phyloP scores from a whole-genome alignment of 2,113 vertebrate genomes.

The Acrocephalus arundinaceus region DNA sequence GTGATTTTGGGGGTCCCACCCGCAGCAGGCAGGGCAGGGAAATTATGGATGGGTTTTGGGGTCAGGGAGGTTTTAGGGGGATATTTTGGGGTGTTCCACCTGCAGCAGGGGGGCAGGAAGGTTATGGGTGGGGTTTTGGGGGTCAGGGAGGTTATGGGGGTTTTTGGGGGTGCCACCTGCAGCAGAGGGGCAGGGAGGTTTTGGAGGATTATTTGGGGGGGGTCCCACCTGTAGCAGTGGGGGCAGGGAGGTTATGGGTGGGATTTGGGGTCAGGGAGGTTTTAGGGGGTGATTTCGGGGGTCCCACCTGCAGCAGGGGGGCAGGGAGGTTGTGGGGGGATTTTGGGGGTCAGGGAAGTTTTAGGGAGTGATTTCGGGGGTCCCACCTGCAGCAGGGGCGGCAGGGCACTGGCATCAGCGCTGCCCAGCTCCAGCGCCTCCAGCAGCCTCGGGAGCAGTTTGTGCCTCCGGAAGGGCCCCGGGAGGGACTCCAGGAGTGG shows the following conservation, averaged over 20 bases:
- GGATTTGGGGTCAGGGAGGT: too few relatives aligned
- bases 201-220: not conserved
- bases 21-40: too few relatives aligned
- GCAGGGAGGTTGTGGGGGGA: not conserved
- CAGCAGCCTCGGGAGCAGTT: not conserved
- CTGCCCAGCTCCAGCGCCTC: not conserved
- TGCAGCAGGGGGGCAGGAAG: too few relatives aligned
- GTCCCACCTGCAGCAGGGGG: not conserved
- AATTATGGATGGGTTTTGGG: too few relatives aligned
- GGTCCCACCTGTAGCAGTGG: not conserved
- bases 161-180: not conserved
- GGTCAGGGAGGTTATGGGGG: not conserved
- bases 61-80: not conserved
- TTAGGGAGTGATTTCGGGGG: not conserved
- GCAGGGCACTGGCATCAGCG: not conserved
- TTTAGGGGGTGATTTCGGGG: too few relatives aligned
- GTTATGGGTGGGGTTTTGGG: too few relatives aligned
- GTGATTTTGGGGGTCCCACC: too few relatives aligned
- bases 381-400: not conserved
- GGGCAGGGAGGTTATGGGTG: too few relatives aligned
- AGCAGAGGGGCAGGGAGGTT: too few relatives aligned
- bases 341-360: not conserved
- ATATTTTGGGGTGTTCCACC: too few relatives aligned
- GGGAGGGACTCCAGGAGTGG: not conserved
- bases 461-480: not conserved